Evolutionary conservation across 1,140 invertebrate genomes (phyloP).

Genomic region (Oryctes rhinoceros): DNA sequence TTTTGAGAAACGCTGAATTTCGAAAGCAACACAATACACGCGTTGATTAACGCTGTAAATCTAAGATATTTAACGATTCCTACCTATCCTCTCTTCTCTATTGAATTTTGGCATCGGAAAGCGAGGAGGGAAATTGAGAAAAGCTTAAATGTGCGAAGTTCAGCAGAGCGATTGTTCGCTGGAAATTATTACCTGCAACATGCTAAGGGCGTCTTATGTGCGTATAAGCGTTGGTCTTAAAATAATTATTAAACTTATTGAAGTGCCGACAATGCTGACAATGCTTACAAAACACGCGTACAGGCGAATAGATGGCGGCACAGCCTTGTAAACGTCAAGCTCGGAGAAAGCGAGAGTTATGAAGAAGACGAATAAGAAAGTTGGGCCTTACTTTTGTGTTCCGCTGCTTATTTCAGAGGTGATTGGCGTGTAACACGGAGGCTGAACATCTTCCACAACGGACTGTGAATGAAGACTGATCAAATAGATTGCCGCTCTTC

Average conservation of each 20-base stretch:
- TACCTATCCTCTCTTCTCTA: not conserved
- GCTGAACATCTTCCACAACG: not conserved
- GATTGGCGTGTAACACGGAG: not conserved
- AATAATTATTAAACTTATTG: slow-evolving; percentile 16
- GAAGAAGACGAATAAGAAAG: slow-evolving; percentile 18
- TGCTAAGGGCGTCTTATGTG: not conserved
- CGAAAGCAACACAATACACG: not conserved
- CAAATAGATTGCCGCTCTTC: not conserved
- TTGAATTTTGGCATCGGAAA: not conserved
- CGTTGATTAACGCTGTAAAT: not conserved
- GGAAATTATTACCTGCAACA: not conserved
- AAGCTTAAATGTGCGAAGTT: not conserved
- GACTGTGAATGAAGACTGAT: not conserved
- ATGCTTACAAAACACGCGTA: not conserved
- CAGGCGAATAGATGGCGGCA: not conserved
- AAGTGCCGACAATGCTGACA: not conserved
- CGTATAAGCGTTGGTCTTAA: slow-evolving; percentile 2
- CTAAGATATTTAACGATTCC: not conserved
- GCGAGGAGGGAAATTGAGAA: not conserved
- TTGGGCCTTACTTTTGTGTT: not conserved
- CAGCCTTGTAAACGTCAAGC: not conserved
- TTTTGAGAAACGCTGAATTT: not conserved
- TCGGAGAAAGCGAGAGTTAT: not conserved
- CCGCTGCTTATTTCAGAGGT: not conserved
- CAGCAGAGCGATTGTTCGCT: not conserved